Evolutionary conservation across 2,888 invertebrate species (phyloP).

Genomic region (Hecatera dysodea): DNA sequence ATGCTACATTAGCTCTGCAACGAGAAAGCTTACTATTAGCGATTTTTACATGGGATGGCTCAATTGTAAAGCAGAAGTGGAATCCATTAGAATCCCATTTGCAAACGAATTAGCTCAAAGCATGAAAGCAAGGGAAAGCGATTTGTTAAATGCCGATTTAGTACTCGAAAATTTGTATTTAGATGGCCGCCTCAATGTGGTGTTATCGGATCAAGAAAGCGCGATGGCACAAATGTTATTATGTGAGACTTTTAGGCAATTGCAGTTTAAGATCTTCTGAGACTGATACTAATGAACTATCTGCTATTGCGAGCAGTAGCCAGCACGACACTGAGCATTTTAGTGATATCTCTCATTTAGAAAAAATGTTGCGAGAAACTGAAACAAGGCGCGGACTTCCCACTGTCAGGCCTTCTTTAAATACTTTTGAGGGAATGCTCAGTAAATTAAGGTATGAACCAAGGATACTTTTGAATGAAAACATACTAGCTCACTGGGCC

Average conservation of each 20-base stretch:
- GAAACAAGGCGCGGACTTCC: constrained; percentile 1
- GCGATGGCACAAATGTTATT: not conserved
- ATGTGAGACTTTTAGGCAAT: not conserved
- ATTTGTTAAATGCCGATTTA: not conserved
- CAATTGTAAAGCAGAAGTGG: not conserved
- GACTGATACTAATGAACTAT: not conserved
- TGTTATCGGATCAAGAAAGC: not conserved
- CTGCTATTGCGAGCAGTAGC: too few species aligned
- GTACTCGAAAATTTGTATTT: not conserved
- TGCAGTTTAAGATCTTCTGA: not conserved
- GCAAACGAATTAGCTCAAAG: not conserved
- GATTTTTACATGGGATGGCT: not conserved
- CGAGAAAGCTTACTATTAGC: not conserved
- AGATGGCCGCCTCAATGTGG: not conserved
- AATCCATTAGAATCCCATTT: not conserved
- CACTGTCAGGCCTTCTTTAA: not conserved
- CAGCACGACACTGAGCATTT: not conserved
- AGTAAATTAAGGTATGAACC: constrained; percentile 2
- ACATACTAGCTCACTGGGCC: not conserved
- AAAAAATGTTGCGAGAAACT: not conserved
- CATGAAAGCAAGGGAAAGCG: not conserved
- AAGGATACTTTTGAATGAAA: not conserved
- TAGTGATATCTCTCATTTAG: not conserved
- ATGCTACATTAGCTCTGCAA: not conserved
- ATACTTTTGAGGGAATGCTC: constrained; percentile 4